These are phyloP conservation scores for Melinaea menophilus DNA, from an alignment of 2,888 invertebrate species.

Conservation along the genomic window DNA sequence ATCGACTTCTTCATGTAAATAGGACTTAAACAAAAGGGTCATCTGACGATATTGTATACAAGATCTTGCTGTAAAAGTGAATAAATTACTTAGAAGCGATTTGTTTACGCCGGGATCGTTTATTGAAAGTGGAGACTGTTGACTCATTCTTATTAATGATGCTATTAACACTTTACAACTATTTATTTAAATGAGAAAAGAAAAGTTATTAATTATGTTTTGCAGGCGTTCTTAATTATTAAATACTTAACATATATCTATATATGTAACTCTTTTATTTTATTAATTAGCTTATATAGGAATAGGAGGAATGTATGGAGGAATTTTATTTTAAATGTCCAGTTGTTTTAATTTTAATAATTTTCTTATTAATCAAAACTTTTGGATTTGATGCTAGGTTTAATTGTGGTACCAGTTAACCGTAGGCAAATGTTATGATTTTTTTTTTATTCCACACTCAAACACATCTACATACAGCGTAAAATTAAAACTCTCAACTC, in stretches of 20 bases:
- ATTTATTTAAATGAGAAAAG: not conserved
- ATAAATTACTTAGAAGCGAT: slow-evolving; percentile 36
- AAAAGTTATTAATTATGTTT: not conserved
- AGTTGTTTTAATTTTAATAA: too few relatives aligned
- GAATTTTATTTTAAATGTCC: too few relatives aligned
- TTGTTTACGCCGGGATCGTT: slow-evolving; percentile 32
- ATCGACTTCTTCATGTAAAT: slow-evolving; percentile 15
- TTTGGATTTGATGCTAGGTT: too few relatives aligned
- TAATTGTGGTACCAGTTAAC: too few relatives aligned
- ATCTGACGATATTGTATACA: slow-evolving; percentile 32
- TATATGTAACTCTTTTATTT: too few relatives aligned
- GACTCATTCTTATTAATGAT: slow-evolving; percentile 26
- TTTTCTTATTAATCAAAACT: too few relatives aligned
- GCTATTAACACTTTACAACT: slow-evolving; percentile 20
- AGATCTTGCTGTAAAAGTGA: slow-evolving; percentile 35
- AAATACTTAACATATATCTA: not conserved
- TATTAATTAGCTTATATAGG: too few relatives aligned
- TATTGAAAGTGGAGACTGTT: slow-evolving; percentile 26
- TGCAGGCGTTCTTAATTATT: not conserved
- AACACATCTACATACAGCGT: not conserved
- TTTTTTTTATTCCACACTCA: too few relatives aligned
- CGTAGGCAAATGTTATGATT: too few relatives aligned
- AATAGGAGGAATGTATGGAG: too few relatives aligned
- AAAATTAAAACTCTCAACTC: slow-evolving; percentile 1
- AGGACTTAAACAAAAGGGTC: slow-evolving; percentile 27